Evolutionary conservation across 1,140 invertebrate species (phyloP).

Genomic region (Muscidifurax raptorellus): DNA sequence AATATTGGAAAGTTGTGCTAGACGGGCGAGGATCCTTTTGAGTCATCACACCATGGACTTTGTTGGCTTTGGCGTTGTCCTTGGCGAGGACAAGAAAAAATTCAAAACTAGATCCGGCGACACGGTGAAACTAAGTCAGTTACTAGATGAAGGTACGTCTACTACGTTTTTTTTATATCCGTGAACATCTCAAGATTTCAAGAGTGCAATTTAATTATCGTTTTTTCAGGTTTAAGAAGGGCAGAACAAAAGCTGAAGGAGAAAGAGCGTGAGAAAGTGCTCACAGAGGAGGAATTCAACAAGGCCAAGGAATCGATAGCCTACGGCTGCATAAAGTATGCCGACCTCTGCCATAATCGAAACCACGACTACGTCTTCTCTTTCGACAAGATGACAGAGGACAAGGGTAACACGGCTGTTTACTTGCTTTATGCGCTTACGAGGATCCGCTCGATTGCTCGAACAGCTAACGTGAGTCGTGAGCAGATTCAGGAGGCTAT

Average conservation of each 20-base stretch:
- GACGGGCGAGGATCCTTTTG: constrained; percentile 82
- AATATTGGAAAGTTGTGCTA: constrained; percentile 83
- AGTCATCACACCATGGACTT: constrained; percentile 86
- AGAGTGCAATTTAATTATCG: neutral
- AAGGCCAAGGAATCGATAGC: constrained; percentile 93
- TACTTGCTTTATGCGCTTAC: constrained; percentile 98
- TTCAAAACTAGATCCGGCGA: constrained; percentile 99
- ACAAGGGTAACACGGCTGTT: constrained; percentile 98
- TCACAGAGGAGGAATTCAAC: constrained; percentile 89
- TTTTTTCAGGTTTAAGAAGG: constrained; percentile 82
- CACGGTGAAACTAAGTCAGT: constrained; percentile 90
- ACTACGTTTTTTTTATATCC: neutral
- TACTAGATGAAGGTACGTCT: constrained; percentile 93
- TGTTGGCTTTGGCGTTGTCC: constrained; percentile 96
- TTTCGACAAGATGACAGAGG: constrained; percentile 99
- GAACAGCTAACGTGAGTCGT: constrained; percentile 82
- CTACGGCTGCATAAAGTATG: constrained; percentile 99
- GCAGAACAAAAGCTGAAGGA: constrained; percentile 91
- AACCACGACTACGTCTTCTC: constrained; percentile 98
- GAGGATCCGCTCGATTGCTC: constrained; percentile 93
- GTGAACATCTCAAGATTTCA: neutral
- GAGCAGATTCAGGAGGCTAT: constrained; percentile 78
- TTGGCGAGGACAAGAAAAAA: constrained; percentile 99
- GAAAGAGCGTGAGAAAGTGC: constrained; percentile 92
- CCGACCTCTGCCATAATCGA: constrained; percentile 96